Evolutionary conservation across 1,140 invertebrate species (phyloP).

Genomic region (Eumaeus atala): DNA sequence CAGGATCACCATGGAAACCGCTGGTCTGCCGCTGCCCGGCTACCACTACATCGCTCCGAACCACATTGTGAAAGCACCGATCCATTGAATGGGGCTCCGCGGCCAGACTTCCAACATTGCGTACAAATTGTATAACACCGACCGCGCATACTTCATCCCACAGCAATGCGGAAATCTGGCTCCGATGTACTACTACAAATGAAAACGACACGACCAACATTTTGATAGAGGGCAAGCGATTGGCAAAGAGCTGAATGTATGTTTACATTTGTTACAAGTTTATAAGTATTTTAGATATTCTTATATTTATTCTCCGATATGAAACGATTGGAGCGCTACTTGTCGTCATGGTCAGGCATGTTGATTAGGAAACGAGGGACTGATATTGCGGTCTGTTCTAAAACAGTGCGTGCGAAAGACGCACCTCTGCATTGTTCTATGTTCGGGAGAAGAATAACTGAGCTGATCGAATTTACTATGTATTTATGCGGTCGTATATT

Average conservation of each 20-base stretch:
- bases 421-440: slow-evolving; percentile 41
- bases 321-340: slow-evolving; percentile 39
- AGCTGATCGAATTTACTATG: slow-evolving; percentile 73
- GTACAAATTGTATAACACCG: slow-evolving; percentile 34
- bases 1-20: slow-evolving; percentile 95
- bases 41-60: slow-evolving; percentile 94
- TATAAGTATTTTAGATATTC: slow-evolving; percentile 76
- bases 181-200: slow-evolving; percentile 60
- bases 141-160: slow-evolving; percentile 35
- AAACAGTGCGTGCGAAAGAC: slow-evolving; percentile 39
- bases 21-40: slow-evolving; percentile 89
- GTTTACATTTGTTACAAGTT: slow-evolving; percentile 75
- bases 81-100: slow-evolving; percentile 81
- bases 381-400: slow-evolving; percentile 43
- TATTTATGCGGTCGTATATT: slow-evolving; percentile 65
- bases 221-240: slow-evolving; percentile 42
- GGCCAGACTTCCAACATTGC: slow-evolving; percentile 42
- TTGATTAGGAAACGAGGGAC: slow-evolving; percentile 48
- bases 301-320: slow-evolving; percentile 73
- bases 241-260: slow-evolving; percentile 62
- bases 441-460: slow-evolving; percentile 48
- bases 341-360: not conserved
- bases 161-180: slow-evolving; percentile 49
- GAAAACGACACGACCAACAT: slow-evolving; percentile 43
- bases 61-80: slow-evolving; percentile 92